These are phyloP conservation scores for Aporophyla nigra DNA, from an alignment of 2,888 invertebrate genomes.

Conservation along the genomic window DNA sequence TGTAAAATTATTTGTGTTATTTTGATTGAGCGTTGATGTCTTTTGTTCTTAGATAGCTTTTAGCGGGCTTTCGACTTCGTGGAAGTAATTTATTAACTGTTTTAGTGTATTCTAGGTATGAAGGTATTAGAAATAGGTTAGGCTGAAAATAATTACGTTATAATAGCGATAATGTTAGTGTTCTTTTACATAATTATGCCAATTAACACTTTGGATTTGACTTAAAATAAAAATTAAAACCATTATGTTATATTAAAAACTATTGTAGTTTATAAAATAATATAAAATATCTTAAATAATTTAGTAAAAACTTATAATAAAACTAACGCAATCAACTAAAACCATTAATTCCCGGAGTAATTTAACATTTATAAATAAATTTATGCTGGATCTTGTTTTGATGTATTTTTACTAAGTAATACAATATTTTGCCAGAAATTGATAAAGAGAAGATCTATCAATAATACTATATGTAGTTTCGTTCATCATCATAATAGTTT, in stretches of 20 bases:
- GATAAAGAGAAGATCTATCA: background rate
- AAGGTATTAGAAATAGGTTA: background rate
- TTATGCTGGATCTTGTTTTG: background rate
- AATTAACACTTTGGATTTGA: background rate
- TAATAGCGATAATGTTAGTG: background rate
- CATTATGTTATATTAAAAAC: background rate
- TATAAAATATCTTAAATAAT: no score
- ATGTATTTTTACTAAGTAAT: background rate
- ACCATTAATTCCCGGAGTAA: background rate
- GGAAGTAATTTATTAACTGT: background rate
- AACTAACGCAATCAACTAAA: no score
- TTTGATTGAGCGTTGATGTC: slow-evolving; percentile 74
- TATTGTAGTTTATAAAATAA: background rate
- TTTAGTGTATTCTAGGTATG: background rate
- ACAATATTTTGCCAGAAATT: background rate
- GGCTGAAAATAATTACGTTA: rapidly evolving
- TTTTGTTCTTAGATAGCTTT: slow-evolving; percentile 66
- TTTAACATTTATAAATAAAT: background rate
- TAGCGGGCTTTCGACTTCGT: background rate
- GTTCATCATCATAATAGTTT: background rate
- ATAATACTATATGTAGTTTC: background rate
- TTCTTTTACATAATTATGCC: background rate
- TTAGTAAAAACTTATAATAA: background rate
- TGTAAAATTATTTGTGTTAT: slow-evolving; percentile 9
- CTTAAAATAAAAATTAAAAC: rapidly evolving